phyloP scores from a whole-genome alignment of 2,888 invertebrate genomes.

The Halictus quadricinctus region DNA sequence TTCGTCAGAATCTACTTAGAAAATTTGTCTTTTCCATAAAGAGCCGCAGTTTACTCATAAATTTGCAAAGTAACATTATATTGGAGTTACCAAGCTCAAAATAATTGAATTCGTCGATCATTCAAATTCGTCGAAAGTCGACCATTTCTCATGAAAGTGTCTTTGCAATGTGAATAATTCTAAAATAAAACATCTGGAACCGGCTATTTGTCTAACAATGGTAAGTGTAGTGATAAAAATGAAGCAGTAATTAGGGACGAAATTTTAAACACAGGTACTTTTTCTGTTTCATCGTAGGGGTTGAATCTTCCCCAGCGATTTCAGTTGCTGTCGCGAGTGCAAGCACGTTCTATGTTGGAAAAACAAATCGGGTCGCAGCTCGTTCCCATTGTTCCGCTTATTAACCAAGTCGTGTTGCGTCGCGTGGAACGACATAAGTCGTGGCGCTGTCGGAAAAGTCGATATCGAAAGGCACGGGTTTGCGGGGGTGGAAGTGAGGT shows the following conservation, averaged over 20 bases:
- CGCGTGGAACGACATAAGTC: slow-evolving; percentile 57
- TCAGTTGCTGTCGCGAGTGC: neutral
- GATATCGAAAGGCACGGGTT: slow-evolving; percentile 66
- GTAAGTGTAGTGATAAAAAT: neutral
- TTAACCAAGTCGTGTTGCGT: slow-evolving; percentile 46
- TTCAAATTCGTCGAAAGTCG: no score
- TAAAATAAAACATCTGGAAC: neutral
- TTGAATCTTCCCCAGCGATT: neutral
- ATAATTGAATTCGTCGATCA: no score
- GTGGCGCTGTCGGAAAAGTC: slow-evolving; percentile 65
- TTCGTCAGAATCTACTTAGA: no score
- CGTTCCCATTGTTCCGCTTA: slow-evolving; percentile 32
- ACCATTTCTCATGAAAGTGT: no score
- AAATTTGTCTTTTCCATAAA: no score
- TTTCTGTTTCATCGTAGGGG: neutral
- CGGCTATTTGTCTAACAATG: neutral
- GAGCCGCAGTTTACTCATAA: no score
- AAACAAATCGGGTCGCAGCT: neutral
- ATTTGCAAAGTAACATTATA: no score
- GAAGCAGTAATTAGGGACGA: neutral
- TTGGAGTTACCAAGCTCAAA: no score
- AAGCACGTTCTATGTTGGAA: neutral
- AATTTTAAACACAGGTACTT: neutral
- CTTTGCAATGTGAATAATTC: neutral
- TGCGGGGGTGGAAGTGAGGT: slow-evolving; percentile 33